Evolutionary conservation across 1,140 invertebrate genomes (phyloP), one percentile per base, ranked within the genome.

Genomic region (Cephus cinctus): DNA sequence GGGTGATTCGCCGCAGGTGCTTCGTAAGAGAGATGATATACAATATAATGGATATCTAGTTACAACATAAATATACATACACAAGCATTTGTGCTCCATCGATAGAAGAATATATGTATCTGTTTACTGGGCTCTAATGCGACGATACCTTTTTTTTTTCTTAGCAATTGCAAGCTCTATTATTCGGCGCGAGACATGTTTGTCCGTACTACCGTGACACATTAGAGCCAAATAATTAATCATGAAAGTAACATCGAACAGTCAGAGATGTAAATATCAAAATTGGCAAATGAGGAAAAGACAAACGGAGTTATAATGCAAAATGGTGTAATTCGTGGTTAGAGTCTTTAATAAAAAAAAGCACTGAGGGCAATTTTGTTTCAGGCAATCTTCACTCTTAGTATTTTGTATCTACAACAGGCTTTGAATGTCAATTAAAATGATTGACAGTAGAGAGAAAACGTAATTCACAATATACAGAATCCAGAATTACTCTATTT

Each of bases 51-150:
- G 61, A 69, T 69, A 69, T 68, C 67, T 74, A 74, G 63, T 65
- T 63, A 74, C 73, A 73, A 74, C 71, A 73, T 72, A 72, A 73
- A 71, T 73, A 74, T 72, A 76, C 72, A 75, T 75, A 76, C 71
- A 73, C 69, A 76, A 73, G 69, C 69, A 74, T 75, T 60, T 71
- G 71, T 69, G 69, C 65, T 71, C 63, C 64, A 74, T 64, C 52
- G 61, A 73, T 63, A 67, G 54, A 67, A 63, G 59, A 63, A 55
- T n/a, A n/a, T n/a, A n/a, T 57, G 54, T 59, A 54, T 58, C 45
- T 51, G 52, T 61, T 69, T 66, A 62, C 56, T 61, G 47, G 63
- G 55, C 67, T 65, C 62, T 52, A 64, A 67, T 63, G 61, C 60
- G 54, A 50, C n/a, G 20, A 2, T 8, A 9, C 18, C 38, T 32